Conservation (phyloP, 2,888 invertebrate species). For the Cryptocephalus primarius region DNA sequence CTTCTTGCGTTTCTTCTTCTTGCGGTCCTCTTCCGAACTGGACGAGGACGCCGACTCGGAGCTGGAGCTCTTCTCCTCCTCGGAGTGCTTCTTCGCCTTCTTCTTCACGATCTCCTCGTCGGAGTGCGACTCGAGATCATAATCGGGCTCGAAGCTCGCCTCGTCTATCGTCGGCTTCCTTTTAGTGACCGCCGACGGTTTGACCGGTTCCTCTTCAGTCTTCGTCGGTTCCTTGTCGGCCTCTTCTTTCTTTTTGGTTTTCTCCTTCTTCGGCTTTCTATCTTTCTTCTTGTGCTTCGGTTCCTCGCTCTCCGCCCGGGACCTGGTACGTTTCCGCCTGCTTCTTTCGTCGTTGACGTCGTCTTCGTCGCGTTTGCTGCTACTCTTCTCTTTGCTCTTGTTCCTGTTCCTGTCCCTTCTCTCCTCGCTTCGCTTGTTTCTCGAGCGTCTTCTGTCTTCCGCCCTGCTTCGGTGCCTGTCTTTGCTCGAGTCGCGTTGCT, state of each 20-base stretch:
- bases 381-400: conserved; percentile 10
- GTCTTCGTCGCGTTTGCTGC: conserved; percentile 9
- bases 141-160: conserved; percentile 64
- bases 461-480: background rate
- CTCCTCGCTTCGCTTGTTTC: conserved; percentile 17
- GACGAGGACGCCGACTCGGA: conserved; percentile 31
- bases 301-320: conserved; percentile 24
- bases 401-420: conserved; percentile 25
- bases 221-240: conserved; percentile 24
- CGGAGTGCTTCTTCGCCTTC: conserved; percentile 35
- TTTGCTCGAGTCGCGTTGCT: conserved; percentile 13
- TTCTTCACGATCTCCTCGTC: conserved; percentile 41
- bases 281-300: conserved; percentile 32
- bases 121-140: conserved; percentile 55
- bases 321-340: conserved; percentile 22
- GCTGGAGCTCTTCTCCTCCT: conserved; percentile 21
- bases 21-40: conserved; percentile 32
- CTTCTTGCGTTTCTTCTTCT: conserved; percentile 31
- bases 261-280: conserved; percentile 39
- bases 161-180: conserved; percentile 62
- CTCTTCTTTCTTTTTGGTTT: conserved; percentile 23
- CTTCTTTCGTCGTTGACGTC: conserved; percentile 13
- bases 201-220: conserved; percentile 30
- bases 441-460: background rate
- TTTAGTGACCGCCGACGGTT: conserved; percentile 30